These are phyloP conservation scores for Hypsopygia costalis DNA, from an alignment of 2,888 invertebrate species.

Conservation along the genomic window DNA sequence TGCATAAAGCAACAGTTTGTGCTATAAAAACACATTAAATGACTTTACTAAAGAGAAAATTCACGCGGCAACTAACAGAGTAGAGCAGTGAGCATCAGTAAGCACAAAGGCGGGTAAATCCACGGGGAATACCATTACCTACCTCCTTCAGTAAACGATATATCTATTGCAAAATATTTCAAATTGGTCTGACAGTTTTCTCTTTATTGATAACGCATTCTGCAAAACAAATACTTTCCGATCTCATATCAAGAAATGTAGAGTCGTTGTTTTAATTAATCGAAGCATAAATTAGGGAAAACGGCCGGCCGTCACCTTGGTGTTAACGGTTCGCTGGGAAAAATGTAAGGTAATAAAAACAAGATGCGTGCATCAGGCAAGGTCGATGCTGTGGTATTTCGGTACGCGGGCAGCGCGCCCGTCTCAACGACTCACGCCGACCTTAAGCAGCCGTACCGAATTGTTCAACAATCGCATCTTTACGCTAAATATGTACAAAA, in stretches of 20 bases:
- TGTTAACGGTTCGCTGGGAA: slow-evolving; percentile 47
- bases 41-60: too few species aligned
- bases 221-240: not conserved
- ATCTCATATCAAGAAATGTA: not conserved
- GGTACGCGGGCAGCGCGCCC: slow-evolving; percentile 55
- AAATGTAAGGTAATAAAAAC: slow-evolving; percentile 71
- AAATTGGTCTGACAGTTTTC: too few species aligned
- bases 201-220: too few species aligned
- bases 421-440: slow-evolving; percentile 26
- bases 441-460: slow-evolving; percentile 50
- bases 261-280: not conserved
- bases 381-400: slow-evolving; percentile 74
- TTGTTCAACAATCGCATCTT: slow-evolving; percentile 56
- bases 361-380: slow-evolving; percentile 69
- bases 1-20: too few species aligned
- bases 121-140: too few species aligned
- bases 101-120: too few species aligned
- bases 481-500: not conserved
- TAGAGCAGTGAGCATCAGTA: too few species aligned
- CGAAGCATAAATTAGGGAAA: slow-evolving; percentile 11
- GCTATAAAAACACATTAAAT: too few species aligned
- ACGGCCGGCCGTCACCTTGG: slow-evolving; percentile 65
- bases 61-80: too few species aligned
- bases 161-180: too few species aligned
- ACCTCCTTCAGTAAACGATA: too few species aligned